Evolutionary conservation across 2,888 invertebrate species (phyloP), one percentile per base, ranked within the genome.

Genomic region (Carpatolechia fugitivella): DNA sequence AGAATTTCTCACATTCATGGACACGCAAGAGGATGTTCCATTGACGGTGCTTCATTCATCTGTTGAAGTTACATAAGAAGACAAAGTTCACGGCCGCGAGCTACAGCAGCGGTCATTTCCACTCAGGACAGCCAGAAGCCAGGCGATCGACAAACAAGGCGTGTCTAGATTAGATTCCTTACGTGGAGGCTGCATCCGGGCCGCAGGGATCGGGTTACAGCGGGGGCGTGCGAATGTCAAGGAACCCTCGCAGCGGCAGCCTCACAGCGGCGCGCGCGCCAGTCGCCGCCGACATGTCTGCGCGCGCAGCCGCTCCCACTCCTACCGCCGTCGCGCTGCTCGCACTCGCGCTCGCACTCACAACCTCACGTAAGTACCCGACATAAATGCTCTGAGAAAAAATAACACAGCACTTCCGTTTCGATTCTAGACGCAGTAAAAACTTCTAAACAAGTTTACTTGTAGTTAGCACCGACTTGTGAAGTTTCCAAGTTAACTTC

Each of bases 181-280:
- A 76, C 75, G 72, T 78, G 78, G 82, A 85, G 87, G 82, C 86
- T 84, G 87, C 85, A 88, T 88, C 88, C 89, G 88, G 89, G 85
- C 87, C 70, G 76, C 76, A 80, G 82, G 83, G 83, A 80, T 78
- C 83, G 68, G 72, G 78, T 78, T 78, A 76, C 80, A 65, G 69
- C 74, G 75, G 79, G 78, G 81, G 79, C 82, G 82, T 71, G 80
- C 88, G 87, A 88, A 88, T 87, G 89, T 87, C 89, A 87, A 88
- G 87, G 87, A 88, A 87, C 87, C 82, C 85, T 80, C 57, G 53
- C 64, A 62, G 63, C 54, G 50, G 56, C 48, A 52, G 46, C 54
- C 60, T 46, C 52, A 20, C 14, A 8, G 61, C 57, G 58, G 56
- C 58, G 62, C 59, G 58, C 60, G 55, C 60, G 55, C 46, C 63